Percentiles rank a stretch among this genome's conserved stretches.
phyloP scores from a whole-genome alignment of 2,888 invertebrate species.

The Fissipunctia ypsillon region DNA sequence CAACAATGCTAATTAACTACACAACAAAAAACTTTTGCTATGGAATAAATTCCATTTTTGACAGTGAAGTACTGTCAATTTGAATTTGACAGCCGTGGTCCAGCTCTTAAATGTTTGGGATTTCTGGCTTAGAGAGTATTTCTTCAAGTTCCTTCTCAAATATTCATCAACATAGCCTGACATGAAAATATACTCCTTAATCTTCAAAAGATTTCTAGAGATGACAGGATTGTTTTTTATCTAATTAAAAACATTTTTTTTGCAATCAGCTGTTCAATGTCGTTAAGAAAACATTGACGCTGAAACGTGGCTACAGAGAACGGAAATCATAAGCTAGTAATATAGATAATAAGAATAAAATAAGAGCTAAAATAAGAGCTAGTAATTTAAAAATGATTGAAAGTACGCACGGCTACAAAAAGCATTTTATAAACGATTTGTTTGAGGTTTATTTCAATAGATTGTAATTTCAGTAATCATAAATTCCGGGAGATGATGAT shows the following conservation, averaged over 20 bases:
- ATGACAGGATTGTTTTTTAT: too few species aligned
- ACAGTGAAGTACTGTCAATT: slow-evolving; percentile 40
- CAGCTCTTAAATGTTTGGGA: neutral
- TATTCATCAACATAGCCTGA: neutral
- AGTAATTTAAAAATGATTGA: neutral
- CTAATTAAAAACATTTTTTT: neutral
- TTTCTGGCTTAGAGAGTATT: neutral
- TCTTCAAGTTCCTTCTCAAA: neutral
- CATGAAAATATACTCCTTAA: neutral
- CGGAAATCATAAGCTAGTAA: too few species aligned
- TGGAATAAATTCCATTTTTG: slow-evolving; percentile 21
- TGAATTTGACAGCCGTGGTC: slow-evolving; percentile 14
- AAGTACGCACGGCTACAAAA: neutral
- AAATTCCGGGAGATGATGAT: neutral
- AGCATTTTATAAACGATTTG: neutral
- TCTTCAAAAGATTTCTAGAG: neutral
- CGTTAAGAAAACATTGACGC: neutral
- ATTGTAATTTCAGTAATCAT: neutral
- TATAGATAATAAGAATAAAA: too few species aligned
- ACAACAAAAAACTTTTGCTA: too few species aligned
- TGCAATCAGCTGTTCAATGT: slow-evolving; percentile 45
- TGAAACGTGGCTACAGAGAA: neutral
- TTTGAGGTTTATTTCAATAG: neutral
- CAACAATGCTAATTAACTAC: slow-evolving; percentile 16
- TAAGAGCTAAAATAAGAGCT: too few species aligned